phyloP scores from a whole-genome alignment of 35 echinoderm and acorn worm species.

The Hemicentrotus pulcherrimus region DNA sequence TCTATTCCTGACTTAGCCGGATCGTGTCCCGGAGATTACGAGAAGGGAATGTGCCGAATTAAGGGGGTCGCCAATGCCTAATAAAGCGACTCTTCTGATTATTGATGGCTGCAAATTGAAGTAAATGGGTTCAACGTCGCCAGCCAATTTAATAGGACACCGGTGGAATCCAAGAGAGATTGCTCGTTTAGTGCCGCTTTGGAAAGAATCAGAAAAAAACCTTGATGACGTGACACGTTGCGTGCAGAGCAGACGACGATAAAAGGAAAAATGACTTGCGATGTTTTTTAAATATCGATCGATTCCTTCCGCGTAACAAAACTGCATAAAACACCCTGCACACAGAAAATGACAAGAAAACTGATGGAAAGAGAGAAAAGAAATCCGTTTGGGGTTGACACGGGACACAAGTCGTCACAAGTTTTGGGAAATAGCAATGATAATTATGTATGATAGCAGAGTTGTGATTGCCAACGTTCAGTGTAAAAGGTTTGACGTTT shows the following conservation, averaged over 20 bases:
- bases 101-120: conserved; percentile 29
- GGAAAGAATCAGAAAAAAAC: not conserved
- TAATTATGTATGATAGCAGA: too few relatives aligned
- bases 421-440: not conserved
- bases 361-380: not conserved
- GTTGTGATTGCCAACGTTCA: too few relatives aligned
- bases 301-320: not conserved
- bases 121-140: conserved; percentile 30
- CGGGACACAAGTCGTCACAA: not conserved
- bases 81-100: conserved; percentile 30
- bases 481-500: not conserved
- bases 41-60: conserved; percentile 20
- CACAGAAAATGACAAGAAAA: not conserved
- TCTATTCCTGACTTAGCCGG: not conserved
- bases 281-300: conserved; percentile 22
- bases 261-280: not conserved
- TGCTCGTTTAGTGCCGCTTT: conserved; percentile 21
- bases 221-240: conserved; percentile 10
- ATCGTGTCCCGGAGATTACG: conserved; percentile 1
- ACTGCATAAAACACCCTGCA: not conserved
- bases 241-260: not conserved
- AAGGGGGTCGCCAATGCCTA: not conserved
- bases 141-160: conserved; percentile 37
- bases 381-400: not conserved
- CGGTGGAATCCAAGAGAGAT: conserved; percentile 25